Evolutionary conservation across 2,888 invertebrate genomes (phyloP).

Genomic region (Listrodromus nycthemerus): DNA sequence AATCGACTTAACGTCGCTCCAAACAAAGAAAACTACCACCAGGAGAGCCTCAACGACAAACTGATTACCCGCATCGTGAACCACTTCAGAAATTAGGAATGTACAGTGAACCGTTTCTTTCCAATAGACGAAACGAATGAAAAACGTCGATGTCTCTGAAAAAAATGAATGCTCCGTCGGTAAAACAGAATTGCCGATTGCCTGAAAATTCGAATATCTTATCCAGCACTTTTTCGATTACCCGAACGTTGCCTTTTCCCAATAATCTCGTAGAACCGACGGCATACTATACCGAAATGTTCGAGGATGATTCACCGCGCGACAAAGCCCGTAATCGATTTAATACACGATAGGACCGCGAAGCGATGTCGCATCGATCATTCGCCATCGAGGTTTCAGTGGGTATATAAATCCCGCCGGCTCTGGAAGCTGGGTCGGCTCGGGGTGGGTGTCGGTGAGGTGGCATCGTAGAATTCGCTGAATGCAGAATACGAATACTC

Average conservation of each 20-base stretch:
- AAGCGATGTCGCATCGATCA: conserved; percentile 47
- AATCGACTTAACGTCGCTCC: background rate
- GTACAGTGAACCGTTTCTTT: background rate
- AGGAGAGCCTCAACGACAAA: background rate
- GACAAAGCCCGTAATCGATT: conserved; percentile 31
- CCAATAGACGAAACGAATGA: no score
- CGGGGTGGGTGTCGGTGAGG: background rate
- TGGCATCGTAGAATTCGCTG: conserved; percentile 63
- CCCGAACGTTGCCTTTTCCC: no score
- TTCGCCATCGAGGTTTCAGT: conserved; percentile 54
- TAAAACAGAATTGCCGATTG: no score
- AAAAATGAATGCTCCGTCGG: no score
- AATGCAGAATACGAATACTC: conserved; percentile 68
- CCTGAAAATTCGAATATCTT: no score
- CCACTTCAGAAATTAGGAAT: conserved; percentile 16
- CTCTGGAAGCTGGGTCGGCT: conserved; percentile 17
- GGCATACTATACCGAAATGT: background rate
- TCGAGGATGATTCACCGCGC: conserved; percentile 5
- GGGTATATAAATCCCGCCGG: conserved; percentile 62
- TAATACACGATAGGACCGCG: conserved; percentile 30
- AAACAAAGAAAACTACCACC: background rate
- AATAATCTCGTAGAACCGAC: no score
- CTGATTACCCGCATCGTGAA: background rate
- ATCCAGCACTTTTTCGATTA: no score
- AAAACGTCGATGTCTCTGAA: no score